Evolutionary conservation across 2,797 vertebrate species (phyloP).

Genomic region (Danio tinwini): DNA sequence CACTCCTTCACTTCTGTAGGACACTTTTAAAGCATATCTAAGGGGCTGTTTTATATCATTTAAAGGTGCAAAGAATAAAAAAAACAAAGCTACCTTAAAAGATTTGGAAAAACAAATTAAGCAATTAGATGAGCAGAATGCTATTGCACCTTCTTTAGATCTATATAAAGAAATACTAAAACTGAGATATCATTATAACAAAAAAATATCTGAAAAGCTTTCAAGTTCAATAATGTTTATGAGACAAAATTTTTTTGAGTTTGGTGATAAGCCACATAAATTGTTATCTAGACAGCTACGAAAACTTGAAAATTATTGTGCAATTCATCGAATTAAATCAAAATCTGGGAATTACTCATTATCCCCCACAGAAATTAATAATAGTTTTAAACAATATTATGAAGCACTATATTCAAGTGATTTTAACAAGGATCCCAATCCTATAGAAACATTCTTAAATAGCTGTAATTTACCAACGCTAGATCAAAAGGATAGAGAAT

Average conservation of each 20-base stretch:
- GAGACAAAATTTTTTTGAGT: not conserved
- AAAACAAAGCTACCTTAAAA: too few species aligned
- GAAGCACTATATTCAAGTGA: not conserved
- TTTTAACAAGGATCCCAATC: not conserved
- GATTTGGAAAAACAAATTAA: not conserved
- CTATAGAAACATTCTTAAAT: not conserved
- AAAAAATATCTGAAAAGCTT: not conserved
- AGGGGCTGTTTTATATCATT: too few species aligned
- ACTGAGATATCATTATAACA: not conserved
- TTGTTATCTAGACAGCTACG: not conserved
- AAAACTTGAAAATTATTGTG: not conserved
- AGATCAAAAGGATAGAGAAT: not conserved
- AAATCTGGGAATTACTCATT: not conserved
- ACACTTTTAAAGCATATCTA: too few species aligned
- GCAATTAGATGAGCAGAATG: not conserved
- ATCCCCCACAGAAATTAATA: conserved; percentile 10
- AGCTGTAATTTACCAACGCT: conserved; percentile 4
- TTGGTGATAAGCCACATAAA: not conserved
- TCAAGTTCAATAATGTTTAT: not conserved
- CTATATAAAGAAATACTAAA: not conserved
- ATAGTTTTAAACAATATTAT: conserved; percentile 19
- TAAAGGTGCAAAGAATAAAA: too few species aligned
- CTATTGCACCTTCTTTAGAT: not conserved
- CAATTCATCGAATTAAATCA: not conserved
- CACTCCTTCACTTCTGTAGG: too few species aligned